Evolutionary conservation across 2,797 vertebrate genomes (phyloP).

Genomic region (Rhinophrynus dorsalis): DNA sequence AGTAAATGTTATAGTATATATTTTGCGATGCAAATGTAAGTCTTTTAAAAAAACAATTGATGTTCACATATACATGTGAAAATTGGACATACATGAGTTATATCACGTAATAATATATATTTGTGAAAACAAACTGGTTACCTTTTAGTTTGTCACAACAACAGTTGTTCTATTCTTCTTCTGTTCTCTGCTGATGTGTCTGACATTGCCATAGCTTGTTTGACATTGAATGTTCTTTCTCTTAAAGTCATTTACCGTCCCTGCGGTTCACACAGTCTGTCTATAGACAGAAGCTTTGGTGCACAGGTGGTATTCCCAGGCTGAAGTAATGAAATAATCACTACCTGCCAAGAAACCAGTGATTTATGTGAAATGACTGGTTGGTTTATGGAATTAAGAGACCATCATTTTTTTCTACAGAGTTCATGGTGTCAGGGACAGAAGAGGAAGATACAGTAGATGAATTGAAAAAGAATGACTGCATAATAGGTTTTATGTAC

Average conservation of each 20-base stretch:
- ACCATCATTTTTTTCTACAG: constrained; percentile 8
- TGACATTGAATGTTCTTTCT: constrained; percentile 21
- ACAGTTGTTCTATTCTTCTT: neutral
- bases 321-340: constrained; percentile 33
- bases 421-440: neutral
- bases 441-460: too few relatives aligned
- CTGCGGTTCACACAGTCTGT: neutral
- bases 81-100: too few relatives aligned
- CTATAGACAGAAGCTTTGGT: neutral
- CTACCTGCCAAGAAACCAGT: constrained; percentile 13
- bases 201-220: neutral
- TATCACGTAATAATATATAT: too few relatives aligned
- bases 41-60: too few relatives aligned
- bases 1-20: too few relatives aligned
- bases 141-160: neutral
- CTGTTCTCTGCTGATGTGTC: neutral
- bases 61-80: too few relatives aligned
- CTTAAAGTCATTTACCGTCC: neutral
- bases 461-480: too few relatives aligned
- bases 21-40: too few relatives aligned
- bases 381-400: neutral
- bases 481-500: too few relatives aligned
- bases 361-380: constrained; percentile 23
- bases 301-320: constrained; percentile 10
- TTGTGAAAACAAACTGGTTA: neutral